Conservation (phyloP, 2,113 vertebrate genomes). For the Rattus rattus region DNA sequence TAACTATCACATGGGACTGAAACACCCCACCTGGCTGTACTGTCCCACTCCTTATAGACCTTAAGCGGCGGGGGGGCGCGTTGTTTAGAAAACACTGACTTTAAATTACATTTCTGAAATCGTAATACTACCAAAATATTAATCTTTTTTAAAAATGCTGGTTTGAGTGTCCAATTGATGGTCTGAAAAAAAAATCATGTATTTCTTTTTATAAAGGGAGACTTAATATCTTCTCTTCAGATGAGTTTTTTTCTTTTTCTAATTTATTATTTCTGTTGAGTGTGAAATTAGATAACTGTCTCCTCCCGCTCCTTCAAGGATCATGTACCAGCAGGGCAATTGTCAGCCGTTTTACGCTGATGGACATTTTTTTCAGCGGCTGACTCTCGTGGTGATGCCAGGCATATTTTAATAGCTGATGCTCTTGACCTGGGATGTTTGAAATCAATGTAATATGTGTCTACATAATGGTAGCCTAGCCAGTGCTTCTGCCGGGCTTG, state of each 20-base stretch:
- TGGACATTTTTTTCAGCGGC: neutral
- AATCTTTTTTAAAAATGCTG: neutral
- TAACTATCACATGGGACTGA: neutral
- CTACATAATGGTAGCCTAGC: neutral
- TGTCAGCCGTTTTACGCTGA: slow-evolving; percentile 49
- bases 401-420: slow-evolving; percentile 27
- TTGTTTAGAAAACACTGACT: neutral
- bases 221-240: neutral
- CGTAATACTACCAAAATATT: neutral
- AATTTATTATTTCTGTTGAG: slow-evolving; percentile 58
- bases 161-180: neutral
- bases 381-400: slow-evolving; percentile 7
- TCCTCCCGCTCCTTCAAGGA: neutral
- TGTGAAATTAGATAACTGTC: neutral
- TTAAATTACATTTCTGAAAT: neutral
- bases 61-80: neutral
- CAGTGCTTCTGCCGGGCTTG: neutral
- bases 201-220: slow-evolving; percentile 49
- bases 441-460: neutral
- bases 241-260: neutral
- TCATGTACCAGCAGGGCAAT: slow-evolving; percentile 15
- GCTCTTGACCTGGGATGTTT: slow-evolving; percentile 30
- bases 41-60: neutral
- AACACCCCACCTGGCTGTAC: neutral
- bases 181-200: slow-evolving; percentile 21